phyloP scores from a whole-genome alignment of 2,113 vertebrate genomes.

The Salvelinus fontinalis region DNA sequence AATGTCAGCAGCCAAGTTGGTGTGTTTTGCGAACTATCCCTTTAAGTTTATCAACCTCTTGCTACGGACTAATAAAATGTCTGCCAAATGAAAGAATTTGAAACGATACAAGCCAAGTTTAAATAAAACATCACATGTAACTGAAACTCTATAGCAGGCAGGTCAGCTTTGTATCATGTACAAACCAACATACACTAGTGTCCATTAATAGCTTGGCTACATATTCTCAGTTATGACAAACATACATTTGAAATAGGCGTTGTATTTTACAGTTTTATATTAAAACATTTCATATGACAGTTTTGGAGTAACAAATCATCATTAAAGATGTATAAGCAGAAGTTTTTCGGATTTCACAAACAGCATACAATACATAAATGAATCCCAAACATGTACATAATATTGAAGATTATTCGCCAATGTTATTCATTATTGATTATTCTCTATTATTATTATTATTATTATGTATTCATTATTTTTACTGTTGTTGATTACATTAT shows the following conservation, averaged over 20 bases:
- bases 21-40: not conserved
- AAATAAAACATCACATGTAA: conserved; percentile 42
- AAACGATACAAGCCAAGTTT: conserved; percentile 30
- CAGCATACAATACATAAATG: not conserved
- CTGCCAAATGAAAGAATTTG: conserved; percentile 37
- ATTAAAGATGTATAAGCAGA: not conserved
- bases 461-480: no score
- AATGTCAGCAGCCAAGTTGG: no score
- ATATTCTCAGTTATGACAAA: conserved; percentile 11
- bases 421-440: no score
- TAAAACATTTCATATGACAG: conserved; percentile 10
- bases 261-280: conserved; percentile 9
- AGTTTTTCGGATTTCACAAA: not conserved
- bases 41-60: not conserved
- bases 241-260: conserved; percentile 1
- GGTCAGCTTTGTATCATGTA: conserved; percentile 24
- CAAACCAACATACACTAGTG: not conserved
- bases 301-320: not conserved
- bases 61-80: not conserved
- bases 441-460: no score
- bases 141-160: conserved; percentile 32
- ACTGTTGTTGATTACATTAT: no score
- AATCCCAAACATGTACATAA: not conserved
- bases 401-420: not conserved
- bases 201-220: not conserved